Evolutionary conservation across 2,113 vertebrate species (phyloP), one percentile per base, ranked within the genome.

Genomic region (Tympanuchus pallidicinctus): DNA sequence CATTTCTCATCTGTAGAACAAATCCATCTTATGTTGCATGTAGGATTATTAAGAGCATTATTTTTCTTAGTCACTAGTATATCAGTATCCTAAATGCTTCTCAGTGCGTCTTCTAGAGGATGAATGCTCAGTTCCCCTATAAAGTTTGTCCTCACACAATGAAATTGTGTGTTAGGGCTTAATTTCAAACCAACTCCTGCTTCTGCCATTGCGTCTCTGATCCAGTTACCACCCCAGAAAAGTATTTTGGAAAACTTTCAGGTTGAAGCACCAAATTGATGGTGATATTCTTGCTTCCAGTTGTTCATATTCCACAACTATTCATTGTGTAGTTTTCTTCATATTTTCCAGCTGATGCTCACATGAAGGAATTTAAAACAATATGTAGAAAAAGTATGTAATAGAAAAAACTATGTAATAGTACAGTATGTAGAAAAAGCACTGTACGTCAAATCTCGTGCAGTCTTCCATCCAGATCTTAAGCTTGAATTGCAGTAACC

Each of bases 11-110:
- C 11, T 54, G 14, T 30, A 67, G 47, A 52, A 93, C 42, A 14
- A 34, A 81, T 56, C 32, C 71, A 7, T 43, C 38, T 76, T 25
- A 76, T 9, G 47, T 66, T 74, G 19, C 32, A 52, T 34, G 4
- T 28, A 67, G 9, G 25, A 8, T 89, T 96, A 91, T 94, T 90
- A 92, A 81, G 60, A 76, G 34, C 42, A 76, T 84, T 59, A 83
- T 50, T 92, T 94, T 90, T 81, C 32, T 70, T 83, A 52, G 79
- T 65, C 52, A 27, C 6, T 34, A 28, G 6, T 73, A n/a, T 65
- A 89, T 71, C 0, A 1, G 25, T 72, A 42, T 85, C 38, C 64
- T 71, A 65, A 91, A 85, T 43, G 27, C 22, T 89, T 6, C 28
- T 88, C 38, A 47, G 27, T 57, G 43, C 20, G 47, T 63, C n/a